phyloP scores from a whole-genome alignment of 2,113 vertebrate species.

The Grantiella picta region DNA sequence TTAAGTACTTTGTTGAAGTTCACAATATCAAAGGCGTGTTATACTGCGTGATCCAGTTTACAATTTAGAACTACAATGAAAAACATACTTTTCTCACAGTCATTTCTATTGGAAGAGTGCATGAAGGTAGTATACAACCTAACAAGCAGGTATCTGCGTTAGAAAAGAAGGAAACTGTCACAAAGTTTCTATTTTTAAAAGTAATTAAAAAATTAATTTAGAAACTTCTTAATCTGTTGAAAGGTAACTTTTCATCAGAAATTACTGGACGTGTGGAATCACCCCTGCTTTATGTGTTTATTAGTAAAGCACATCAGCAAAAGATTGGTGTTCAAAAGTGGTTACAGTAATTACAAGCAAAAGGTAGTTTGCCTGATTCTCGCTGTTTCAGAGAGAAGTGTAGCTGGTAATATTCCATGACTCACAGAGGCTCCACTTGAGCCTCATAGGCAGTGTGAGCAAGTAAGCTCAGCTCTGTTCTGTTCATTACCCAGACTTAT shows the following conservation, averaged over 20 bases:
- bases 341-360: background rate
- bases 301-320: background rate
- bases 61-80: background rate
- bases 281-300: accelerated
- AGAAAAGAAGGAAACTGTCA: background rate
- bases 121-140: background rate
- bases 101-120: background rate
- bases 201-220: background rate
- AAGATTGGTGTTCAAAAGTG: background rate
- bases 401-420: background rate
- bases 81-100: background rate
- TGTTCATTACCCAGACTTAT: background rate
- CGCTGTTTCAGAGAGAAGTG: background rate
- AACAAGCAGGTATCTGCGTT: background rate
- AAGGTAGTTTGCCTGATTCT: background rate
- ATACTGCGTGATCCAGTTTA: background rate
- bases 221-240: background rate
- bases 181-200: background rate
- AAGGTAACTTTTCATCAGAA: background rate
- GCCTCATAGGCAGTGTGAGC: background rate
- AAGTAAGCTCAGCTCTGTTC: background rate
- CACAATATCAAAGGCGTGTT: background rate
- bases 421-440: background rate
- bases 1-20: background rate
- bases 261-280: background rate